phyloP scores from a whole-genome alignment of 2,888 invertebrate genomes.

The Scaptomyza reducta region DNA sequence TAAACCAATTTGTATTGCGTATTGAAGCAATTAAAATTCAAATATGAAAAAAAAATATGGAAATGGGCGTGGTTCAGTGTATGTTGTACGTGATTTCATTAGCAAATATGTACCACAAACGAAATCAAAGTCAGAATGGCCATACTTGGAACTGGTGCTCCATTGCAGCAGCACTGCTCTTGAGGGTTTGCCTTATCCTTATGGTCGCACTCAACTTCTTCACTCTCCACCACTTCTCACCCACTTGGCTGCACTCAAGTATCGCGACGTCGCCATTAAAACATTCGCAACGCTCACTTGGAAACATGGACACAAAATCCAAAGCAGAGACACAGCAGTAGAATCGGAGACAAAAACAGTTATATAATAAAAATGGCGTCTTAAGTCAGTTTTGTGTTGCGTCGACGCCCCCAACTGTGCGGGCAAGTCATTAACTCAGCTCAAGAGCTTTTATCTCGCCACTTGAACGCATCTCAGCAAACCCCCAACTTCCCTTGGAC shows the following conservation, averaged over 20 bases:
- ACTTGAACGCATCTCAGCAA: slow-evolving; percentile 67
- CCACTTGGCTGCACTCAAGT: slow-evolving; percentile 77
- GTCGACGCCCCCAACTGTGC: slow-evolving; percentile 61
- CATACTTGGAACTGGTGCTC: slow-evolving; percentile 39
- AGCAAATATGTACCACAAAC: slow-evolving; percentile 35
- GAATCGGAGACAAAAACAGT: slow-evolving; percentile 40
- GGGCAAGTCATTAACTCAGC: slow-evolving; percentile 73
- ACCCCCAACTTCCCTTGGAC: background rate
- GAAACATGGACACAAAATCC: slow-evolving; percentile 60
- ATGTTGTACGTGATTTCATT: slow-evolving; percentile 70
- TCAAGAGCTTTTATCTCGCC: slow-evolving; percentile 77
- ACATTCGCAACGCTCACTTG: slow-evolving; percentile 71
- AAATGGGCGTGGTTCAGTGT: slow-evolving; percentile 33
- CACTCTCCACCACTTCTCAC: slow-evolving; percentile 21
- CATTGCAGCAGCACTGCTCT: slow-evolving; percentile 30
- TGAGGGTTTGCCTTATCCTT: slow-evolving; percentile 45
- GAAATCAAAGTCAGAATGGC: slow-evolving; percentile 42
- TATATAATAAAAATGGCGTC: slow-evolving; percentile 72
- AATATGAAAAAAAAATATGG: slow-evolving; percentile 46
- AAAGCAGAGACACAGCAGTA: slow-evolving; percentile 31
- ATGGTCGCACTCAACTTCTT: slow-evolving; percentile 49
- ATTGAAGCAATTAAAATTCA: slow-evolving; percentile 69
- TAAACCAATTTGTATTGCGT: slow-evolving; percentile 24
- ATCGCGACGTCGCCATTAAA: slow-evolving; percentile 77
- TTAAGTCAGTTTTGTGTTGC: slow-evolving; percentile 61